Base-by-base conservation (phyloP, 2,888 invertebrate genomes). In the Cyrtodaria siliqua region DNA sequence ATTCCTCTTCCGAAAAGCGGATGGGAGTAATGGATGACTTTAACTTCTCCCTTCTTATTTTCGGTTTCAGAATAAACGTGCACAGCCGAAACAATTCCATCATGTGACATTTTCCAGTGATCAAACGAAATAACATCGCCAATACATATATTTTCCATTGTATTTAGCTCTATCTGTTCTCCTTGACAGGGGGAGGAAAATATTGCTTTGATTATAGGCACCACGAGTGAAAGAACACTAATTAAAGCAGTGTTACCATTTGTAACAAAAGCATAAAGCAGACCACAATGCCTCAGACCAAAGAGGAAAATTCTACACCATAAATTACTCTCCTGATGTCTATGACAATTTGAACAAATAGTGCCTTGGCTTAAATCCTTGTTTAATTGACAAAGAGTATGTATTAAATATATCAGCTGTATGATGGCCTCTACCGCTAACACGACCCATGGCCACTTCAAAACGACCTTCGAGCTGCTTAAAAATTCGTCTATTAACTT, bases 181-280 rank as follows among this genome's bases (percentile, higher is more conserved):
- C 76, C 76, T 16, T 2, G 42, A 24, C 66, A 76, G n/a, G 76
- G 76, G 12, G 76, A 66, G 8, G 27, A 57, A 6, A 76, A 16
- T 16, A 12, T 42, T 1, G 53, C 24, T 38, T 52, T 47, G 0
- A 69, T 26, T 29, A 44, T 61, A 0, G 69, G 61, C 6, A 62
- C 47, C 0, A 26, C 62, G 2, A 71, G 14, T 2, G 66, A 18
- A 16, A 77, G 24, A 27, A 67, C 18, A 24, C 56, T 52, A 23
- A 60, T 38, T 16, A 44, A 8, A 0, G 42, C 16, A 12, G 66
- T n/a, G 8, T 27, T 44, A 3, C 63, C 77, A 47, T 33, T 2
- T 16, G 67, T 29, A 12, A 59, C 77, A 67, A 2, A n/a, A 50
- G 29, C 33, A 49, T 12, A 60, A 49, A n/a, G 12, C 33, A 2